Conservation (phyloP, 2,888 invertebrate genomes). For the Sinohyriopsis cumingii region DNA sequence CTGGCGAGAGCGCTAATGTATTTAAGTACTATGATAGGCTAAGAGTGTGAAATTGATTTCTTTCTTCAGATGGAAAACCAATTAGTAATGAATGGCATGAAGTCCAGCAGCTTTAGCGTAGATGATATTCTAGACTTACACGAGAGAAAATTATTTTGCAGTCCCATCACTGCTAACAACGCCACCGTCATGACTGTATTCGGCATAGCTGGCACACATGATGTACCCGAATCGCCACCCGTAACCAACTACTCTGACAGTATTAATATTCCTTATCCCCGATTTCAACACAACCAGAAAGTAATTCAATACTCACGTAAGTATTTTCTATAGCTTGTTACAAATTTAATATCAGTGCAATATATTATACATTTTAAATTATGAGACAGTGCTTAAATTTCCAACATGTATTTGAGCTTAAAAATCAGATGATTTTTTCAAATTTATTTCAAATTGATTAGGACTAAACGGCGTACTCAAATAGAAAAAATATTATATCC, state of each 20-base stretch:
- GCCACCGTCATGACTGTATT: slow-evolving; percentile 37
- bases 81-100: slow-evolving; percentile 79
- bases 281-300: slow-evolving; percentile 69
- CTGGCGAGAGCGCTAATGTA: slow-evolving; percentile 19
- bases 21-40: background rate
- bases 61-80: slow-evolving; percentile 52
- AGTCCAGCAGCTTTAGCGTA: slow-evolving; percentile 90
- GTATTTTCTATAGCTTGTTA: slow-evolving; percentile 15
- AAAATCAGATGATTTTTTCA: no score
- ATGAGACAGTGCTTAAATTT: background rate
- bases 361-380: background rate
- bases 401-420: slow-evolving; percentile 8
- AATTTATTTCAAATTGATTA: no score
- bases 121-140: slow-evolving; percentile 94
- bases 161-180: slow-evolving; percentile 36
- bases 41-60: background rate
- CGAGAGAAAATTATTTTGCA: slow-evolving; percentile 74
- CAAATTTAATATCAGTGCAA: no score
- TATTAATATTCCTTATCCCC: slow-evolving; percentile 75
- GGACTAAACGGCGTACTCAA: no score
- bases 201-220: slow-evolving; percentile 31
- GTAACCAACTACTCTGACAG: slow-evolving; percentile 52
- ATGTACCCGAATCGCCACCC: slow-evolving; percentile 37
- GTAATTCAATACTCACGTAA: slow-evolving; percentile 63
- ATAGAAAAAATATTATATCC: no score